Conservation (phyloP, 1,140 invertebrate species). For the Dendroctonus valens region DNA sequence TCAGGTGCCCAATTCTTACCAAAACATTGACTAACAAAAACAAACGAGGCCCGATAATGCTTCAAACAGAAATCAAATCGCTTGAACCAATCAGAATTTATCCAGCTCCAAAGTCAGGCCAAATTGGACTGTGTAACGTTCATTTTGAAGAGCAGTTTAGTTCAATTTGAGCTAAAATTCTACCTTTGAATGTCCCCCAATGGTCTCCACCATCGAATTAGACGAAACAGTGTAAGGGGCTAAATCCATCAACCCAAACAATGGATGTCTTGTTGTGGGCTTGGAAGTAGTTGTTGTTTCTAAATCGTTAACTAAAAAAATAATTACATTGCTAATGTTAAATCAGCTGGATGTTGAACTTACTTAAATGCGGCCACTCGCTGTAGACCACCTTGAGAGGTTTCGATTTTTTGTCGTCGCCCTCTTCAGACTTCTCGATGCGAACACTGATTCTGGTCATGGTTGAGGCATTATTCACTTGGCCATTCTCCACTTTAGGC, state of each 20-base stretch:
- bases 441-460: slow-evolving; percentile 60
- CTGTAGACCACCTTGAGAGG: slow-evolving; percentile 46
- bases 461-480: slow-evolving; percentile 39
- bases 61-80: not conserved
- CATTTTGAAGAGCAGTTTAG: not conserved
- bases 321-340: not conserved
- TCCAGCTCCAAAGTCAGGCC: too few species aligned
- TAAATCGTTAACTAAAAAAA: slow-evolving; percentile 58
- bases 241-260: slow-evolving; percentile 53
- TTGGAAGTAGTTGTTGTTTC: slow-evolving; percentile 47
- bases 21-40: too few species aligned
- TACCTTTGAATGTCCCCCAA: slow-evolving; percentile 57
- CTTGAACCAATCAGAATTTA: not conserved
- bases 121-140: too few species aligned
- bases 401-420: slow-evolving; percentile 48
- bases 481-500: slow-evolving; percentile 44
- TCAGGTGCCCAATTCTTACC: too few species aligned
- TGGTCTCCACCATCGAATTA: slow-evolving; percentile 51
- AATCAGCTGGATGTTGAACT: slow-evolving; percentile 40
- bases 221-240: slow-evolving; percentile 51
- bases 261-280: slow-evolving; percentile 43
- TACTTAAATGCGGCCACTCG: slow-evolving; percentile 60
- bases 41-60: not conserved
- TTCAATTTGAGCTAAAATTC: not conserved
- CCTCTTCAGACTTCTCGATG: slow-evolving; percentile 52